Conservation (phyloP, 2,888 invertebrate genomes). For the Lochmaea crataegi region DNA sequence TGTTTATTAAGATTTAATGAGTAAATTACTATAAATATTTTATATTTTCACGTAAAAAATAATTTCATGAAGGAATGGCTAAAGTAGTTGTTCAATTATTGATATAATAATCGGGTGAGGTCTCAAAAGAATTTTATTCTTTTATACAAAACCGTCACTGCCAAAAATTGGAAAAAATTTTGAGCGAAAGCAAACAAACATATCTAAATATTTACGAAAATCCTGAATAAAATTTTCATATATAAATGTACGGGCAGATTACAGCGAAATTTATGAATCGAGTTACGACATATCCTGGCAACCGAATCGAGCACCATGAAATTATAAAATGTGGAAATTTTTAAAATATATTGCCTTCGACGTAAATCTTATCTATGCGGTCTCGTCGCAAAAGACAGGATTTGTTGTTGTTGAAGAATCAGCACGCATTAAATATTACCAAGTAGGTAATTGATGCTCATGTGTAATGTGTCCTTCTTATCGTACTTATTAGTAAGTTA, state of each 20-base stretch:
- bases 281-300: slow-evolving; percentile 13
- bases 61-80: too few relatives aligned
- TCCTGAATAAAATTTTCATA: slow-evolving; percentile 4
- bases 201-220: slow-evolving; percentile 1
- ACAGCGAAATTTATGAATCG: neutral
- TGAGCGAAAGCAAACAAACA: neutral
- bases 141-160: neutral
- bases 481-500: neutral
- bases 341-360: slow-evolving; percentile 27
- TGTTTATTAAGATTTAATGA: too few relatives aligned
- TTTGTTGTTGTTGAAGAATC: neutral
- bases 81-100: too few relatives aligned
- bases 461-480: neutral
- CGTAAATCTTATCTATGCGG: slow-evolving; percentile 30
- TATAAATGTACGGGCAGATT: neutral
- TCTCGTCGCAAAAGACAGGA: neutral
- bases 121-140: neutral
- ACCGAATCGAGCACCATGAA: slow-evolving; percentile 44
- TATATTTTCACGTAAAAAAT: too few relatives aligned
- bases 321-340: slow-evolving; percentile 42
- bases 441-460: neutral
- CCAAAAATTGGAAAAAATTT: neutral
- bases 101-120: neutral
- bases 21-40: too few relatives aligned
- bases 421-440: neutral